Percentiles rank a stretch among this genome's conserved stretches.
These are phyloP conservation scores for Hozukius guyotensis DNA, from an alignment of 2,797 vertebrate genomes.

Conservation along the genomic window DNA sequence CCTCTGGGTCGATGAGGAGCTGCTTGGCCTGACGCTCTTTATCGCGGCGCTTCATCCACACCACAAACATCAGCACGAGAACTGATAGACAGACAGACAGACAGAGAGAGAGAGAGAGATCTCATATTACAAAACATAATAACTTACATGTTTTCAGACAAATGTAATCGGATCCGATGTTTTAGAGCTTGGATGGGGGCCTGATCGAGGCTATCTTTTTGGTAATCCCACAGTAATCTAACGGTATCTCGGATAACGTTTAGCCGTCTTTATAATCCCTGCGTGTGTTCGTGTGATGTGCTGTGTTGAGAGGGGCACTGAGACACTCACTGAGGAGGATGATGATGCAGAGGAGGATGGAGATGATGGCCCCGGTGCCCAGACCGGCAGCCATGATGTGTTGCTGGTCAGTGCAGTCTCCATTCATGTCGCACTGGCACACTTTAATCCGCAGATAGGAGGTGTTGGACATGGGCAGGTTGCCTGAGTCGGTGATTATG, in stretches of 20 bases:
- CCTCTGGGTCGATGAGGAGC: slow-evolving; percentile 96
- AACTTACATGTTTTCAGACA: slow-evolving; percentile 59
- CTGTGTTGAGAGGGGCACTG: slow-evolving; percentile 17
- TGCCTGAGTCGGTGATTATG: slow-evolving; percentile 96
- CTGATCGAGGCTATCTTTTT: slow-evolving; percentile 60
- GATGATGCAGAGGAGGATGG: slow-evolving; percentile 97
- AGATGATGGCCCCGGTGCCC: slow-evolving; percentile 94
- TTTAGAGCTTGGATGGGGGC: slow-evolving; percentile 51
- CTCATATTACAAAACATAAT: slow-evolving; percentile 55
- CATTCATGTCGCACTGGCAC: slow-evolving; percentile 93
- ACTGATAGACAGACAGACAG: slow-evolving; percentile 75
- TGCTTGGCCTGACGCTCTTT: slow-evolving; percentile 97
- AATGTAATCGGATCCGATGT: slow-evolving; percentile 65
- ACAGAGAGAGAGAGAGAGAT: neutral
- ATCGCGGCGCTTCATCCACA: slow-evolving; percentile 98
- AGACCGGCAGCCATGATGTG: slow-evolving; percentile 93
- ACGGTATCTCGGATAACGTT: slow-evolving; percentile 59
- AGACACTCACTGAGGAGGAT: slow-evolving; percentile 94
- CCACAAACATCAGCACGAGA: slow-evolving; percentile 94
- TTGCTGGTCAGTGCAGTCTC: slow-evolving; percentile 94
- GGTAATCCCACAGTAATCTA: slow-evolving; percentile 76
- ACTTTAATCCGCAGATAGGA: slow-evolving; percentile 95
- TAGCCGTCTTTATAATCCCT: slow-evolving; percentile 64
- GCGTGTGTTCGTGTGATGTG: slow-evolving; percentile 25
- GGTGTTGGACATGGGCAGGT: slow-evolving; percentile 93